Conservation (phyloP, 2,888 invertebrate species). For the Saturnia pavonia region DNA sequence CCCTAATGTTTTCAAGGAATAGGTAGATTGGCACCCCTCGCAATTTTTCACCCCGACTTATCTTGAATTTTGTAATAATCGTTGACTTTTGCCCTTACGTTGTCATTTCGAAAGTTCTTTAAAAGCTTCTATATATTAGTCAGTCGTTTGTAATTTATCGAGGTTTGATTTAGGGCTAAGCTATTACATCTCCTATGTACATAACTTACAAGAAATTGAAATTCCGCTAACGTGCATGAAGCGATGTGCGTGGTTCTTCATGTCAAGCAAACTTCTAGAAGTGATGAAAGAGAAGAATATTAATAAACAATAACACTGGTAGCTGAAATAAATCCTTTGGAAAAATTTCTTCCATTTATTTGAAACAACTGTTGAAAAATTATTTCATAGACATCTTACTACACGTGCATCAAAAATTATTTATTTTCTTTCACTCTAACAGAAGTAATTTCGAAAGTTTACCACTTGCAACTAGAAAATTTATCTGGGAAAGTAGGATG, state of each 20-base stretch:
- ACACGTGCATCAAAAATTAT: not conserved
- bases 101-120: not conserved
- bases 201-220: not conserved
- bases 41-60: constrained; percentile 10
- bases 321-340: not conserved
- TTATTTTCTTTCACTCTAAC: constrained; percentile 23
- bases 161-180: not conserved
- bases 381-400: not conserved
- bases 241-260: not conserved
- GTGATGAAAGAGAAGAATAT: no score
- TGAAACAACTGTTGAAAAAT: not conserved
- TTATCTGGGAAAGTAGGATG: constrained; percentile 37
- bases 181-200: not conserved
- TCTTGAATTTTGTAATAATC: constrained; percentile 17
- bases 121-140: not conserved
- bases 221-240: not conserved
- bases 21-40: constrained; percentile 5
- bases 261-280: no score
- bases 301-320: not conserved
- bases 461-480: constrained; percentile 38
- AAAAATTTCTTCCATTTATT: not conserved
- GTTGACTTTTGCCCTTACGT: constrained; percentile 8
- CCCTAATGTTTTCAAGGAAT: constrained; percentile 7
- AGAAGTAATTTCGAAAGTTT: constrained; percentile 47
- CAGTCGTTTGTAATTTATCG: not conserved